Evolutionary conservation across 1,140 invertebrate genomes (phyloP).

Genomic region (Hyphantria cunea): DNA sequence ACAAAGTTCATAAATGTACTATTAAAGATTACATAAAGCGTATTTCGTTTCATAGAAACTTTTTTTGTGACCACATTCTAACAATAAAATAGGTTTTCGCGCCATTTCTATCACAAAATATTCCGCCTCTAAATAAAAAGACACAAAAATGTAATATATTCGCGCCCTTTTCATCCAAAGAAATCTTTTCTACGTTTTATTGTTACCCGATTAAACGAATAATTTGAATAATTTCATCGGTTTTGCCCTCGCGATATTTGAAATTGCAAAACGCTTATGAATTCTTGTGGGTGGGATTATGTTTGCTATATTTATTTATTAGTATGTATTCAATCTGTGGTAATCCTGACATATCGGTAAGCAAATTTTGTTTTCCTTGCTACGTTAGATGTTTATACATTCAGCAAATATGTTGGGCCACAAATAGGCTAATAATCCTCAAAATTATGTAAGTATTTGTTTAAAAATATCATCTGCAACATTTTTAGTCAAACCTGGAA

Average conservation of each 20-base stretch:
- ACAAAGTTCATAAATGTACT: no score
- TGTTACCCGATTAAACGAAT: neutral
- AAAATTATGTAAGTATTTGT: no score
- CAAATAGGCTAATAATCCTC: no score
- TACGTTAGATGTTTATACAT: neutral
- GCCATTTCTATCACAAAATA: no score
- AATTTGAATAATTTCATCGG: constrained; percentile 4
- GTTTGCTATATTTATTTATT: neutral
- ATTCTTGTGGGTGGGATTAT: neutral
- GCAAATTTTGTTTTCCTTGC: neutral
- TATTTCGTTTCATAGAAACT: no score
- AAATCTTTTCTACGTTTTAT: neutral
- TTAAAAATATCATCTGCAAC: no score
- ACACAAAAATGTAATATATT: constrained; percentile 6
- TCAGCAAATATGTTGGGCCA: no score
- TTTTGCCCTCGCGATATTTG: neutral
- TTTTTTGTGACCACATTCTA: no score
- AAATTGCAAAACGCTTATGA: neutral
- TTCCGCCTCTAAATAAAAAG: neutral
- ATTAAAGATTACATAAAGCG: no score
- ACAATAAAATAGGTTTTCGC: no score
- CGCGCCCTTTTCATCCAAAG: no score
- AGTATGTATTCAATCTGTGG: neutral
- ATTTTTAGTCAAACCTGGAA: no score
- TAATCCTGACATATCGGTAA: neutral